Evolutionary conservation across 1,140 invertebrate species (phyloP).

Genomic region (Drosophila ogumai): DNA sequence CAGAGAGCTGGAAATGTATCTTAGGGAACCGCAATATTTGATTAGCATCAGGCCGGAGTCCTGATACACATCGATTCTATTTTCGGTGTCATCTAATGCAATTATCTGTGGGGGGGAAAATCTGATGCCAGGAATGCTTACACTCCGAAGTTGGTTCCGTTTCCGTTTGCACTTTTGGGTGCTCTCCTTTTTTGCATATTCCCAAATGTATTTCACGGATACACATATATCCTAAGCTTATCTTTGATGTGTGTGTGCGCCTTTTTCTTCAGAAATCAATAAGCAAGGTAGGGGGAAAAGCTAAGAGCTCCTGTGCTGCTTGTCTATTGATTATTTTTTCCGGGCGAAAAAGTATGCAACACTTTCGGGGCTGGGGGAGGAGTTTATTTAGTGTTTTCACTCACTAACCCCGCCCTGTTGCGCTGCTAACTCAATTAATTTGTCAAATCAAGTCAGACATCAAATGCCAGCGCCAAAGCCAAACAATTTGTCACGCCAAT

Average conservation of each 20-base stretch:
- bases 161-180: conserved; percentile 75
- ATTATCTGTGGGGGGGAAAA: conserved; percentile 74
- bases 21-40: conserved; percentile 74
- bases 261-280: conserved; percentile 40
- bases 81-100: conserved; percentile 71
- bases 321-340: conserved; percentile 38
- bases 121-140: conserved; percentile 57
- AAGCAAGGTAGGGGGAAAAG: not conserved
- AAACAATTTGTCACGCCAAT: conserved; percentile 72
- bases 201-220: conserved; percentile 63
- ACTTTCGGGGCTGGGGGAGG: conserved; percentile 14
- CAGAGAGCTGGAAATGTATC: conserved; percentile 25
- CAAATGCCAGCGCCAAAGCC: conserved; percentile 68
- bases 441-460: conserved; percentile 74
- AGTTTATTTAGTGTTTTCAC: not conserved
- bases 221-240: conserved; percentile 29
- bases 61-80: conserved; percentile 68
- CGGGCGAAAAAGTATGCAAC: conserved; percentile 40
- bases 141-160: conserved; percentile 46
- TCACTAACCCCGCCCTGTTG: conserved; percentile 12
- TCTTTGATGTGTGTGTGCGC: conserved; percentile 43
- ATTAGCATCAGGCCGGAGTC: conserved; percentile 63
- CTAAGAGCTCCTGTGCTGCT: conserved; percentile 1
- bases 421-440: conserved; percentile 71
- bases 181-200: conserved; percentile 62